A percentile compares a stretch with the other conserved stretches of the same genome.
Conservation (phyloP, 2,113 vertebrate genomes). For the Pangasianodon gigas region DNA sequence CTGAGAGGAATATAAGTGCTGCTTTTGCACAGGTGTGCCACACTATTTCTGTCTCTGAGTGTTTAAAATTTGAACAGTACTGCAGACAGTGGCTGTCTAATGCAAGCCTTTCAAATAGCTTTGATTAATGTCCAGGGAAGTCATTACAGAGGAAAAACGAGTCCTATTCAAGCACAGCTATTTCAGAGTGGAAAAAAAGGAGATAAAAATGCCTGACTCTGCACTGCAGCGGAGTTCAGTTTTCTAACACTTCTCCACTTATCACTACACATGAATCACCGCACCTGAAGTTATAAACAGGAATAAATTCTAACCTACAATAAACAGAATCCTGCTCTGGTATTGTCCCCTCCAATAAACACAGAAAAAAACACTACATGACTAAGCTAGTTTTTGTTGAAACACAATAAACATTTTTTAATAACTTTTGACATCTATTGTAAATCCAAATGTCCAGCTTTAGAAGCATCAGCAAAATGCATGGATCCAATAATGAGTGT, state of each 20-base stretch:
- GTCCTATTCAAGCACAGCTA: conserved; percentile 32
- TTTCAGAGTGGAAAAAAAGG: conserved; percentile 3
- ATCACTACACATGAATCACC: conserved; percentile 19
- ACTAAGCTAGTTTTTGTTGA: not conserved
- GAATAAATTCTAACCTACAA: conserved; percentile 8
- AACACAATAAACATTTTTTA: not conserved
- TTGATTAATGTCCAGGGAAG: conserved; percentile 44
- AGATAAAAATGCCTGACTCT: not conserved
- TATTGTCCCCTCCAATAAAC: not conserved
- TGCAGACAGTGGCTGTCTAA: conserved; percentile 22
- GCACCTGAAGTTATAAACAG: not conserved
- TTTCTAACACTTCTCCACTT: not conserved
- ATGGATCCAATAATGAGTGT: not conserved
- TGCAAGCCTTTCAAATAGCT: conserved; percentile 17
- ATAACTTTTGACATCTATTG: not conserved
- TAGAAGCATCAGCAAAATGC: not conserved
- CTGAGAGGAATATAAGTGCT: not conserved
- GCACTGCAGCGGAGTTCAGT: conserved; percentile 9
- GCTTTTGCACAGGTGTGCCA: conserved; percentile 17
- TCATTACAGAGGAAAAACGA: conserved; percentile 38
- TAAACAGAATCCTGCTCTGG: not conserved
- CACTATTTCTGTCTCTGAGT: conserved; percentile 37
- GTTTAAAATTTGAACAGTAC: conserved; percentile 49
- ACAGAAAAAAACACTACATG: not conserved
- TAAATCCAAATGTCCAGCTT: not conserved